These are phyloP conservation scores for Euphydryas editha DNA, from an alignment of 2,888 invertebrate genomes.

Conservation along the genomic window DNA sequence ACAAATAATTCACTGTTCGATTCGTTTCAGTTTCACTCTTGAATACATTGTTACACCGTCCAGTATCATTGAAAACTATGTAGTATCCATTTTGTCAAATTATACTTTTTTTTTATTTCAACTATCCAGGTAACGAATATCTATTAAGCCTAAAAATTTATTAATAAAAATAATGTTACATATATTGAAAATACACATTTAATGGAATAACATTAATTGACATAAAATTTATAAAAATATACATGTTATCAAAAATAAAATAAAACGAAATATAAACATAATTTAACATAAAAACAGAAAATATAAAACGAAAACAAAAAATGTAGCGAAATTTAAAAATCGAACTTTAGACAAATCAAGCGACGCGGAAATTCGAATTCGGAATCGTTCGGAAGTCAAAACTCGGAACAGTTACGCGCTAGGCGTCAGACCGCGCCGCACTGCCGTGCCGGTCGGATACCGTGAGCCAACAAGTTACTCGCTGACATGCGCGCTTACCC, in stretches of 20 bases:
- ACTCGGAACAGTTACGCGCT: slow-evolving; percentile 59
- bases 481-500: slow-evolving; percentile 74
- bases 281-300: neutral
- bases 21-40: slow-evolving; percentile 71
- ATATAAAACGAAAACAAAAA: neutral
- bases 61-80: slow-evolving; percentile 46
- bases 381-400: slow-evolving; percentile 46
- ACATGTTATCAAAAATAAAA: neutral
- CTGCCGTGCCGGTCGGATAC: slow-evolving; percentile 65
- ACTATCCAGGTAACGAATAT: slow-evolving; percentile 10
- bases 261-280: slow-evolving; percentile 21
- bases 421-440: slow-evolving; percentile 69
- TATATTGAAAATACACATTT: slow-evolving; percentile 17
- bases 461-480: slow-evolving; percentile 78
- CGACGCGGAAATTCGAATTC: slow-evolving; percentile 42
- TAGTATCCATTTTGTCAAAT: slow-evolving; percentile 52
- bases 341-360: slow-evolving; percentile 23
- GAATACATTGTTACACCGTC: slow-evolving; percentile 60
- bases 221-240: slow-evolving; percentile 15
- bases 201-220: neutral
- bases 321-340: neutral
- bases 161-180: neutral
- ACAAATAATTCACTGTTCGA: slow-evolving; percentile 61
- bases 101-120: slow-evolving; percentile 5
- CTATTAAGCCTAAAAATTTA: neutral